Evolutionary conservation across 1,140 invertebrate species (phyloP).

Genomic region (Philotrypesis tridentata): DNA sequence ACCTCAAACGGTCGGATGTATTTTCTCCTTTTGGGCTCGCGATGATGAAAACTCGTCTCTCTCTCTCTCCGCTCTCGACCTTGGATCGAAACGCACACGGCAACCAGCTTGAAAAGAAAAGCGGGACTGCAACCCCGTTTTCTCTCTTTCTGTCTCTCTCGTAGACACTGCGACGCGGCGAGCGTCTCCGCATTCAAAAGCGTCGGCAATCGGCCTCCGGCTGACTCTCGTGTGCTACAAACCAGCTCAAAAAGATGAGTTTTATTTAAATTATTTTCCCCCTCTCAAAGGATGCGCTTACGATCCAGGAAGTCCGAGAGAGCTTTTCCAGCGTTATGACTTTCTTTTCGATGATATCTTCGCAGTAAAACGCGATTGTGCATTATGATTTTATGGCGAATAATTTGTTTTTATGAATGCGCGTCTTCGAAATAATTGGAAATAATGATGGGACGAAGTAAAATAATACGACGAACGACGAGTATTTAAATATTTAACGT

Average conservation of each 20-base stretch:
- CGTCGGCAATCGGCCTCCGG: not conserved
- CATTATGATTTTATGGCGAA: too few species aligned
- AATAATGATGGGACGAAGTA: not conserved
- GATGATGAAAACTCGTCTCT: not conserved
- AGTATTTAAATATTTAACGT: not conserved
- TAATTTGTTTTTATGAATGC: too few species aligned
- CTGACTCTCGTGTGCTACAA: not conserved
- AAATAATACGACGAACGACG: not conserved
- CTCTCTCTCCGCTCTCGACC: conserved; percentile 10
- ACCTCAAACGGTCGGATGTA: not conserved
- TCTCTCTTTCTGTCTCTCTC: not conserved
- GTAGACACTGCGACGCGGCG: not conserved
- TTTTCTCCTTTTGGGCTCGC: not conserved
- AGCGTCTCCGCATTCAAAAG: not conserved
- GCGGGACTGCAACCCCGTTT: not conserved
- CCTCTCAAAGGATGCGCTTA: too few species aligned
- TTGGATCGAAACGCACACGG: not conserved
- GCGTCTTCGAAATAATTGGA: not conserved
- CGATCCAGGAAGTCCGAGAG: too few species aligned
- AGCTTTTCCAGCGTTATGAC: too few species aligned
- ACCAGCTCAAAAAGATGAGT: not conserved
- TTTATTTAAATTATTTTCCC: not conserved
- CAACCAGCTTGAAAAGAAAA: not conserved
- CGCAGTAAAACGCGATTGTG: too few species aligned
- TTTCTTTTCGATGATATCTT: too few species aligned